Evolutionary conservation across 1,140 invertebrate genomes (phyloP), one percentile per base, ranked within the genome.

Genomic region (Lepidotrigona ventralis): DNA sequence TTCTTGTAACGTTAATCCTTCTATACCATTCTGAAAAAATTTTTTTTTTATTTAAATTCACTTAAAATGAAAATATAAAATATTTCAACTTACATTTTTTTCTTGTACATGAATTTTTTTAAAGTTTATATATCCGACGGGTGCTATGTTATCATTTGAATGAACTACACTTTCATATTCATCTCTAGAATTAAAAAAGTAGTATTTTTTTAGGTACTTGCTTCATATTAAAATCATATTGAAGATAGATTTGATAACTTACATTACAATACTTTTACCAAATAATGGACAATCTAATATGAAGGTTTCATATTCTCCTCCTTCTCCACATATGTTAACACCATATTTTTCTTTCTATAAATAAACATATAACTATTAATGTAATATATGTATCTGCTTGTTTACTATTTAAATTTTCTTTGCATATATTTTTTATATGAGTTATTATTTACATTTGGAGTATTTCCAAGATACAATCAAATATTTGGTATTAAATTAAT

Each of bases 251-350:
- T 6, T n/a, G 58, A 21, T 8, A 68, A 97, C 97, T 97, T 95
- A 98, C 98, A 99, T 96, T 84, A 98, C 95, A 93, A 99, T 97
- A 92, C 96, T 96, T 93, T 98, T 98, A 90, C 96, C 97, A 94
- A 99, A 99, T 68, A 99, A 94, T 29, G 99, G 99, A 95, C 99
- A 99, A 95, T 99, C 98, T 80, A 99, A 94, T 21, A 98, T 99
- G 92, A 99, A 98, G 54, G 98, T 99, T 95, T 99, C 99, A 94
- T 99, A 99, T 94, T 99, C 99, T 71, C 99, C 99, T 64, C 99
- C 99, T 95, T 99, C 99, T 66, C 99, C 99, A 95, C 99, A 99
- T 69, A 99, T 96, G 95, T 99, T 99, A 81, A 99, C 94, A 29
- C 98, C 98, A 95, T 98, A 99, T 94, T 99, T 98, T 94, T 97